Percentiles rank a stretch among this genome's conserved stretches.
Evolutionary conservation across 2,888 invertebrate species (phyloP).

Genomic region (Conus canariensis): DNA sequence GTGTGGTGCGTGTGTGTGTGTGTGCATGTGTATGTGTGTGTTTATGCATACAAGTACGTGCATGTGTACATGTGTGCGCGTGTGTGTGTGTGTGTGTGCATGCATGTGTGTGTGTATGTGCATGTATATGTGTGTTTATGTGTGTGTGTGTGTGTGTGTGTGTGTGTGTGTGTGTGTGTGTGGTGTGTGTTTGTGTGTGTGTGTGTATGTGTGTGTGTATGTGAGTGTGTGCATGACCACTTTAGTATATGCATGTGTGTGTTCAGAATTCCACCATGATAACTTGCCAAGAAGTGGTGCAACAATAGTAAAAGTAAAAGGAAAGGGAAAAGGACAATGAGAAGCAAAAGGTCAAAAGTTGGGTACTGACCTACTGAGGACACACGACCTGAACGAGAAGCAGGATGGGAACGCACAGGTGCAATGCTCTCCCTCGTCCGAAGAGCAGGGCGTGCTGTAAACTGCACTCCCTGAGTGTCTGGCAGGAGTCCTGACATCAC

Average conservation of each 20-base stretch:
- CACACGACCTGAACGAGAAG: conserved; percentile 54
- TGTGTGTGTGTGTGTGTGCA: not conserved
- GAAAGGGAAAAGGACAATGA: not conserved
- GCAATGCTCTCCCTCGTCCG: conserved; percentile 58
- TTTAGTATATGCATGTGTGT: not conserved
- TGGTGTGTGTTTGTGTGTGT: too few species aligned
- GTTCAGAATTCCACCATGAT: too few species aligned
- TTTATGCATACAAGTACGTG: not conserved
- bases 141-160: too few species aligned
- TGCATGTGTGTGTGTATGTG: not conserved
- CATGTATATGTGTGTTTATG: not conserved
- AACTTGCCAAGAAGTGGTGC: too few species aligned
- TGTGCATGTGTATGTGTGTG: not conserved
- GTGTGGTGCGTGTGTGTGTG: not conserved
- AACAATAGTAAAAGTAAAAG: not conserved
- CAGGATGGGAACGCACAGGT: conserved; percentile 22
- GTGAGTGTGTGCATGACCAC: not conserved
- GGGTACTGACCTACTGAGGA: conserved; percentile 59
- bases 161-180: too few species aligned
- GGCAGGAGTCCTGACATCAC: conserved; percentile 62
- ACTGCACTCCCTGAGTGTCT: conserved; percentile 67
- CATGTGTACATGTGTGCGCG: not conserved
- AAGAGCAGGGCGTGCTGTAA: conserved; percentile 66
- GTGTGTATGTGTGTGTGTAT: too few species aligned
- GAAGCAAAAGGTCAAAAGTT: not conserved